Evolutionary conservation across 2,888 invertebrate species (phyloP), one percentile per base, ranked within the genome.

Genomic region (Acleris holmiana): DNA sequence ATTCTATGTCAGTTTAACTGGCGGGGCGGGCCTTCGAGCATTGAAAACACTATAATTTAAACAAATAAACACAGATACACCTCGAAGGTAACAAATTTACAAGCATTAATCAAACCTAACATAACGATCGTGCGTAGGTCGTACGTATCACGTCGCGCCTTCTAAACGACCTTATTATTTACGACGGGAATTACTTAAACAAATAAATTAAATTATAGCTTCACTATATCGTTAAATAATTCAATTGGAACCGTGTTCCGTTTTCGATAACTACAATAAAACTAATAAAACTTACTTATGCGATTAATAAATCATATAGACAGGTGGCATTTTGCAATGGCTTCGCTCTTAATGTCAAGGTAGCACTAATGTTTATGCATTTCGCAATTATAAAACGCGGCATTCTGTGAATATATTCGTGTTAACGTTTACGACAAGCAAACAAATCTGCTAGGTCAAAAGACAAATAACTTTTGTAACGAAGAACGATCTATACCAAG

Each of bases 161-260:
- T 76, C 40, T 79, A 80, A 84, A 76, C 21, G 60, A 67, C 23
- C 44, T 59, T 66, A 68, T 78, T 73, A 78, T 80, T 82, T 80
- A 80, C 74, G 74, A 74, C 68, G 68, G 71, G 78, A 80, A 82
- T 83, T 80, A 81, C 72, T 73, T 77, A 76, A 79, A 83, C 82
- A 83, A 83, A 84, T 83, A 82, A 82, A 85, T 83, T 78, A 76
- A 85, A 85, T 85, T 75, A 85, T 77, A 71, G 71, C 71, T 70
- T 69, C 72, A 69, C 69, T 70, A 72, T 69, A 68, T 77, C 79
- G 80, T 85, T 82, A 79, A 86, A 87, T 88, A 86, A 87, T 86
- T 88, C 84, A 85, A 88, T 88, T 79, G 59, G 76, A 7, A 44
- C 78, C 72, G 75, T 79, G 67, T 73, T 76, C 49, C 47, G 25